Evolutionary conservation across 2,797 vertebrate species (phyloP).

Genomic region (Sardinella longiceps): DNA sequence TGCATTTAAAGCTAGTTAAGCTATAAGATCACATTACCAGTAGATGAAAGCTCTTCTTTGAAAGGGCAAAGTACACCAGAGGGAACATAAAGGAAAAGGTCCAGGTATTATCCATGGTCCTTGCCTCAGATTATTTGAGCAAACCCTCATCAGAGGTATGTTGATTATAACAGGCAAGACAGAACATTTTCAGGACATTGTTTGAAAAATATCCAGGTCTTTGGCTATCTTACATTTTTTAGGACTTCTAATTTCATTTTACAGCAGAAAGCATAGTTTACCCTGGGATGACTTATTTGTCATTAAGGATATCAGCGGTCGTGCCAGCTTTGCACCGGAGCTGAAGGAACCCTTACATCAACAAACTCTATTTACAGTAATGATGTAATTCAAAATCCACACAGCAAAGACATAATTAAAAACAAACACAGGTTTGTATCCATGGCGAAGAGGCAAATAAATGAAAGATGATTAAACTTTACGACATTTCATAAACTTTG

Average conservation of each 20-base stretch:
- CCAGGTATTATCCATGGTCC: neutral
- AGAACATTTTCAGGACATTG: neutral
- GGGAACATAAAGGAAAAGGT: neutral
- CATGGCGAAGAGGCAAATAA: slow-evolving; percentile 33
- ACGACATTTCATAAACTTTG: slow-evolving; percentile 38
- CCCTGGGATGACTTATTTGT: neutral
- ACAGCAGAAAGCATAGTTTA: neutral
- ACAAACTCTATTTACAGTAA: slow-evolving; percentile 24
- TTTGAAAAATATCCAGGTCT: neutral
- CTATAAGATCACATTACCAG: neutral
- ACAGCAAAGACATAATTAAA: slow-evolving; percentile 26
- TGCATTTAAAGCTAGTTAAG: neutral
- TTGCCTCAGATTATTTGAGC: neutral
- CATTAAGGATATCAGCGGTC: neutral
- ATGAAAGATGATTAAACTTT: slow-evolving; percentile 42
- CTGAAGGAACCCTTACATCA: neutral
- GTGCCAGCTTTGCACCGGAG: neutral
- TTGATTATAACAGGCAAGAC: neutral
- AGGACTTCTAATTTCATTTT: slow-evolving; percentile 1
- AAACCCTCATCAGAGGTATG: neutral
- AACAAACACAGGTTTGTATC: slow-evolving; percentile 33
- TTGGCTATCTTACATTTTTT: neutral
- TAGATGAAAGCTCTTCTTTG: neutral
- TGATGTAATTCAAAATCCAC: slow-evolving; percentile 33
- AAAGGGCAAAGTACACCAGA: neutral